Evolutionary conservation across 2,888 invertebrate genomes (phyloP).

Genomic region (Alviniconcha strummeri): DNA sequence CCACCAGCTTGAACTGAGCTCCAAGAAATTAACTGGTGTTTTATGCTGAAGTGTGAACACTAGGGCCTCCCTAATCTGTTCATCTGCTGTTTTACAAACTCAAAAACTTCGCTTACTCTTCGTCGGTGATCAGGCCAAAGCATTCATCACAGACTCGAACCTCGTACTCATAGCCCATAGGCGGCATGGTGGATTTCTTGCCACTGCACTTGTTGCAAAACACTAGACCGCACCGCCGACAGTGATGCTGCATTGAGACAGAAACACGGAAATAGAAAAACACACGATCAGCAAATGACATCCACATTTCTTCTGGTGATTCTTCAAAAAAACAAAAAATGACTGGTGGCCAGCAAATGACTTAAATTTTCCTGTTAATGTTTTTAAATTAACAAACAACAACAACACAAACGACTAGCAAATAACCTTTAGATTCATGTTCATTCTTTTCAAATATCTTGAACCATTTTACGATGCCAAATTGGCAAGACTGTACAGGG

Average conservation of each 20-base stretch:
- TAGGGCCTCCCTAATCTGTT: no score
- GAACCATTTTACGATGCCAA: not conserved
- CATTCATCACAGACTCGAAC: conserved; percentile 97
- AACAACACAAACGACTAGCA: not conserved
- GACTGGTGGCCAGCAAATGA: no score
- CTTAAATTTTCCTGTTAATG: not conserved
- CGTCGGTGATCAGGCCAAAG: conserved; percentile 86
- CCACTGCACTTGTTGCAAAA: conserved; percentile 94
- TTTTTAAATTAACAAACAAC: not conserved
- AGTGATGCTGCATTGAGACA: conserved; percentile 75
- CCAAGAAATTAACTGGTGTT: no score
- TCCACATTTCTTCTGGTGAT: no score
- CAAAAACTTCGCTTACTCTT: conserved; percentile 81
- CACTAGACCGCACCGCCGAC: conserved; percentile 89
- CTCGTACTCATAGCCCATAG: conserved; percentile 98
- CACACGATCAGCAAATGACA: no score
- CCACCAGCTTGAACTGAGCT: no score
- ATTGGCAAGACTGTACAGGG: not conserved
- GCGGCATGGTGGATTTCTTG: conserved; percentile 90
- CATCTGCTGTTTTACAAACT: no score
- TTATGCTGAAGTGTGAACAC: no score
- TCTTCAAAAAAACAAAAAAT: no score
- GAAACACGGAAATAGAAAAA: not conserved
- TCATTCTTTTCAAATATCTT: no score
- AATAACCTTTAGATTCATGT: no score